These are phyloP conservation scores for Acrobasis suavella DNA, from an alignment of 2,888 invertebrate genomes.

Conservation along the genomic window DNA sequence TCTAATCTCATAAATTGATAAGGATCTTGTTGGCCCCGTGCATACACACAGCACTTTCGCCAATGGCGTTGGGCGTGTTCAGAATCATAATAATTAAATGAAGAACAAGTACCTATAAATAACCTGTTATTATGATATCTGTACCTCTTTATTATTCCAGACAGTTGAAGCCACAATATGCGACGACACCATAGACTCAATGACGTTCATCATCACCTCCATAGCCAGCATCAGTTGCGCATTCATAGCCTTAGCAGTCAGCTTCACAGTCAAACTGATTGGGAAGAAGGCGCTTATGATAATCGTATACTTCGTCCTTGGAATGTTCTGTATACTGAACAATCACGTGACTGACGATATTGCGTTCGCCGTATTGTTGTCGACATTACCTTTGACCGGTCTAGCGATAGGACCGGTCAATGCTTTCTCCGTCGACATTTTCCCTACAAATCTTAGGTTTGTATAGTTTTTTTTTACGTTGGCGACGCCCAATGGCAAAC, in stretches of 20 bases:
- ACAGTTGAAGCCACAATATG: constrained; percentile 48
- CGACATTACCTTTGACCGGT: constrained; percentile 60
- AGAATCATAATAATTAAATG: too few relatives aligned
- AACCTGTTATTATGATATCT: neutral
- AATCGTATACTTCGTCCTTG: constrained; percentile 52
- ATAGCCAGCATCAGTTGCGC: constrained; percentile 60
- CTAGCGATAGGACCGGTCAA: constrained; percentile 70
- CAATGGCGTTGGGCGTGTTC: too few relatives aligned
- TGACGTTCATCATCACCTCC: constrained; percentile 62
- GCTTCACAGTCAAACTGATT: constrained; percentile 60
- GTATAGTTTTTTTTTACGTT: constrained; percentile 9
- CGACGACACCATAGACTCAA: constrained; percentile 58
- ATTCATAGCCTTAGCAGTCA: constrained; percentile 54
- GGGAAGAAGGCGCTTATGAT: constrained; percentile 68
- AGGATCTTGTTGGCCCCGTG: too few relatives aligned
- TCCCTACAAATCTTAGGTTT: constrained; percentile 74
- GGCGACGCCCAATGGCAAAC: too few relatives aligned
- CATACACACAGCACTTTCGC: too few relatives aligned
- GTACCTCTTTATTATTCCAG: constrained; percentile 39
- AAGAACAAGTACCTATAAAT: too few relatives aligned
- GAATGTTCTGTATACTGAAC: constrained; percentile 56
- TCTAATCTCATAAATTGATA: too few relatives aligned
- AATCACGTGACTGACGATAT: constrained; percentile 65
- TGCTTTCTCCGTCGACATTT: constrained; percentile 70
- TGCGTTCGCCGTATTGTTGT: constrained; percentile 63